Percentiles rank a stretch among this genome's conserved stretches.
Conservation (phyloP, 2,888 invertebrate species). For the Podabrus alpinus region DNA sequence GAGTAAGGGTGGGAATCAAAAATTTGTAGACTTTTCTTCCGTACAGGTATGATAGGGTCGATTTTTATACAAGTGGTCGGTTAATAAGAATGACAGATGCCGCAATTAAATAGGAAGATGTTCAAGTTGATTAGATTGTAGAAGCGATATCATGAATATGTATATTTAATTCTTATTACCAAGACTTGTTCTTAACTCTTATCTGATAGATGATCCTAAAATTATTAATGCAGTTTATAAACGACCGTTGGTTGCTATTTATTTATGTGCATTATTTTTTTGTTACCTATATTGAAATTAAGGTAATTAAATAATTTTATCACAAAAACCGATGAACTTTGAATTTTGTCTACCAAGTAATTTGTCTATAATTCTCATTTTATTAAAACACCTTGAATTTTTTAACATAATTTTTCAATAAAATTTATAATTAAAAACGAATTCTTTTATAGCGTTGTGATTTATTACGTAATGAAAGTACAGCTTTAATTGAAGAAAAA, state of each 20-base stretch:
- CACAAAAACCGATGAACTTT: neutral
- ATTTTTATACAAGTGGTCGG: slow-evolving; percentile 35
- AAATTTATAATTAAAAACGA: neutral
- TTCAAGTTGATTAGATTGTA: slow-evolving; percentile 46
- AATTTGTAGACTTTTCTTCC: slow-evolving; percentile 33
- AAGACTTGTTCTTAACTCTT: slow-evolving; percentile 26
- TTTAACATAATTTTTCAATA: neutral
- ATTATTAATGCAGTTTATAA: slow-evolving; percentile 25
- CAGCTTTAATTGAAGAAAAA: neutral
- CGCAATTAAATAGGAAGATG: slow-evolving; percentile 49
- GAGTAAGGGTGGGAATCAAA: slow-evolving; percentile 27
- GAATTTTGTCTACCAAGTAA: neutral
- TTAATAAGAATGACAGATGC: slow-evolving; percentile 50
- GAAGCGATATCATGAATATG: slow-evolving; percentile 46
- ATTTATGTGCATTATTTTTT: neutral
- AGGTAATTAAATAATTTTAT: neutral
- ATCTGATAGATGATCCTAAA: slow-evolving; percentile 25
- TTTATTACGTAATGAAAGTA: neutral
- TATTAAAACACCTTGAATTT: neutral
- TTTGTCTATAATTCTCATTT: neutral
- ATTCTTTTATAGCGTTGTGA: neutral
- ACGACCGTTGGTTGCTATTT: slow-evolving; percentile 26
- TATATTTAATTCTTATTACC: slow-evolving; percentile 44
- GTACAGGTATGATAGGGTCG: slow-evolving; percentile 27
- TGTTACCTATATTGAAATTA: neutral